These are phyloP conservation scores for Hydrozoanthus gracilis DNA, from an alignment of 92 coral and sea anemone genomes.

Conservation along the genomic window DNA sequence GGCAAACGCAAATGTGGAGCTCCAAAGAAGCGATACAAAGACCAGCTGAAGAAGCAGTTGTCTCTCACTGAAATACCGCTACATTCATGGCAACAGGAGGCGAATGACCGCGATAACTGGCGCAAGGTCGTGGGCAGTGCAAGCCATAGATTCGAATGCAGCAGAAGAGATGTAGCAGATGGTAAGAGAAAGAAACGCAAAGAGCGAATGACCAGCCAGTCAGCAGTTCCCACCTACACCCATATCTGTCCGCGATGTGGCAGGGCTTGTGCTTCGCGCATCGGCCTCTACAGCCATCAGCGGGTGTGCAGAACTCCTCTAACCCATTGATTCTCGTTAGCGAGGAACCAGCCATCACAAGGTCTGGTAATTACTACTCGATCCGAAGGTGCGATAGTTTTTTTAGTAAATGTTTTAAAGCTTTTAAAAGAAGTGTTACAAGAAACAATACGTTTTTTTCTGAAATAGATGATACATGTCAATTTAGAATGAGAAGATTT, in stretches of 20 bases:
- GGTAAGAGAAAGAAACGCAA: too few relatives aligned
- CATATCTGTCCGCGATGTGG: constrained; percentile 4
- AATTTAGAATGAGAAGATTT: too few relatives aligned
- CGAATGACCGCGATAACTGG: constrained; percentile 13
- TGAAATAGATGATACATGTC: too few relatives aligned
- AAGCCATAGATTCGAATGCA: constrained; percentile 22
- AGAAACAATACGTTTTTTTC: too few relatives aligned
- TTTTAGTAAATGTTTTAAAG: not conserved
- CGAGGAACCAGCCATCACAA: constrained; percentile 30
- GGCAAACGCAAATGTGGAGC: constrained; percentile 26
- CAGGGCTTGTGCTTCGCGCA: constrained; percentile 9
- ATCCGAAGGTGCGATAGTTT: not conserved
- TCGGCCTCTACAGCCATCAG: constrained; percentile 1
- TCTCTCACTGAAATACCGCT: constrained; percentile 10
- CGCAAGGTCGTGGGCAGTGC: constrained; percentile 28
- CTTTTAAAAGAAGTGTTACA: too few relatives aligned
- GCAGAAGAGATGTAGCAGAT: constrained; percentile 24
- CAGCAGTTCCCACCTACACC: too few relatives aligned
- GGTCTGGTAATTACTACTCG: not conserved
- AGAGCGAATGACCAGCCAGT: too few relatives aligned
- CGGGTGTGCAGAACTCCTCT: constrained; percentile 6
- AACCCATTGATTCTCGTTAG: constrained; percentile 11
- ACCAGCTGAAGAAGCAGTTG: constrained; percentile 26
- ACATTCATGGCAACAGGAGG: constrained; percentile 26
- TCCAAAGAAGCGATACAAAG: constrained; percentile 18